Evolutionary conservation across 2,888 invertebrate species (phyloP).

Genomic region (Charanyca ferruginea): DNA sequence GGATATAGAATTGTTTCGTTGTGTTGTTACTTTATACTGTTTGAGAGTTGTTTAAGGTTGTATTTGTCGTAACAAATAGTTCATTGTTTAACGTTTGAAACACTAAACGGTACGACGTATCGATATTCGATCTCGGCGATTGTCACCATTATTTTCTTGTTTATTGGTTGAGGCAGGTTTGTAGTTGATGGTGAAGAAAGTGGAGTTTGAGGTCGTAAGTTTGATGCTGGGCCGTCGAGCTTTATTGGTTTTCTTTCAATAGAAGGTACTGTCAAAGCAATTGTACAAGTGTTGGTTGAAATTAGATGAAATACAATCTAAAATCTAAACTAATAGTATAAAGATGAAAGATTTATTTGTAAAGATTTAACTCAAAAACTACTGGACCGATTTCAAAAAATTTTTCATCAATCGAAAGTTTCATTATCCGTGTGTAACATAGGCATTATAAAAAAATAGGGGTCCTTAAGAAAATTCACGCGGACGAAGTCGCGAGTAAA

Average conservation of each 20-base stretch:
- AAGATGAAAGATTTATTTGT: no score
- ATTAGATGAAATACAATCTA: no score
- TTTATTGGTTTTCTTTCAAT: conserved; percentile 13
- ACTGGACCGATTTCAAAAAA: no score
- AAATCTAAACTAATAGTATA: no score
- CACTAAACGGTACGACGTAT: conserved; percentile 70
- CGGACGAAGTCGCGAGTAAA: no score
- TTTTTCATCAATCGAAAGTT: no score
- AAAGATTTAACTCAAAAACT: no score
- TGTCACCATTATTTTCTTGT: conserved; percentile 68
- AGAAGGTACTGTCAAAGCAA: neutral
- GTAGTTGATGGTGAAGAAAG: conserved; percentile 35
- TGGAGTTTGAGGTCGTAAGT: conserved; percentile 26
- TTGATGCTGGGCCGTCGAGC: conserved; percentile 10
- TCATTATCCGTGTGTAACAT: no score
- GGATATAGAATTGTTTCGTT: conserved; percentile 61
- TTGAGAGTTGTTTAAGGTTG: conserved; percentile 50
- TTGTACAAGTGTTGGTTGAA: neutral
- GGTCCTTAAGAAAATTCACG: no score
- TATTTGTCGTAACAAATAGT: conserved; percentile 71
- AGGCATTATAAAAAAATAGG: no score
- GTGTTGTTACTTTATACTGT: conserved; percentile 47
- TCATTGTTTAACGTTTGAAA: conserved; percentile 73
- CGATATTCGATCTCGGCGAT: conserved; percentile 63
- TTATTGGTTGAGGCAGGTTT: conserved; percentile 52